Percentiles rank a stretch among this genome's conserved stretches.
These are phyloP conservation scores for Brachyopa scutellaris DNA, from an alignment of 2,888 invertebrate species.

Conservation along the genomic window DNA sequence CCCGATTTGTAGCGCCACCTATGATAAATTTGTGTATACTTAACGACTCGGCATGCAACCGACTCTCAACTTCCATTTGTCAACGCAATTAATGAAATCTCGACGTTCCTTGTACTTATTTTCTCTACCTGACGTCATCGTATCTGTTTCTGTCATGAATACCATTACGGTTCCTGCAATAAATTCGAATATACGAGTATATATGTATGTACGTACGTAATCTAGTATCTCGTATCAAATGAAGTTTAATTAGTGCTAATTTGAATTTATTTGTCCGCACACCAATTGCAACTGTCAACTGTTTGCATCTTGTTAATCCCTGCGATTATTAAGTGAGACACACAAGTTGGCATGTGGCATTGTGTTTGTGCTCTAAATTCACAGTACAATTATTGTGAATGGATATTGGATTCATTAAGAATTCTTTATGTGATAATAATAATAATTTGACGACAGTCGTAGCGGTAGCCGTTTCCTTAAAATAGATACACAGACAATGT, in stretches of 20 bases:
- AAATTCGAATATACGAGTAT: too few relatives aligned
- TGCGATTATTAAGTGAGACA: slow-evolving; percentile 46
- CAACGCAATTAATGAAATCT: too few relatives aligned
- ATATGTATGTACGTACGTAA: too few relatives aligned
- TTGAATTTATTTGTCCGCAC: slow-evolving; percentile 24
- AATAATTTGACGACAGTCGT: slow-evolving; percentile 3
- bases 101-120: too few relatives aligned
- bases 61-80: too few relatives aligned
- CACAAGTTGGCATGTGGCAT: slow-evolving; percentile 18
- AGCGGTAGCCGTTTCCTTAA: background rate
- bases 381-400: background rate
- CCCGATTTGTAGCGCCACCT: too few relatives aligned
- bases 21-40: too few relatives aligned
- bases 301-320: slow-evolving; percentile 58
- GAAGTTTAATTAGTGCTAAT: slow-evolving; percentile 2
- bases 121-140: too few relatives aligned
- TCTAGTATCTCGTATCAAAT: background rate
- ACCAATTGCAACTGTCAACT: slow-evolving; percentile 52
- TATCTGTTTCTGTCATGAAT: too few relatives aligned
- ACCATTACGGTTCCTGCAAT: too few relatives aligned
- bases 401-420: slow-evolving; percentile 13
- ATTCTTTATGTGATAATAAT: slow-evolving; percentile 19
- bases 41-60: too few relatives aligned
- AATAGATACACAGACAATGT: too few relatives aligned
- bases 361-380: slow-evolving; percentile 24